These are phyloP conservation scores for Teleogryllus oceanicus DNA, from an alignment of 2,888 invertebrate species.

Conservation along the genomic window DNA sequence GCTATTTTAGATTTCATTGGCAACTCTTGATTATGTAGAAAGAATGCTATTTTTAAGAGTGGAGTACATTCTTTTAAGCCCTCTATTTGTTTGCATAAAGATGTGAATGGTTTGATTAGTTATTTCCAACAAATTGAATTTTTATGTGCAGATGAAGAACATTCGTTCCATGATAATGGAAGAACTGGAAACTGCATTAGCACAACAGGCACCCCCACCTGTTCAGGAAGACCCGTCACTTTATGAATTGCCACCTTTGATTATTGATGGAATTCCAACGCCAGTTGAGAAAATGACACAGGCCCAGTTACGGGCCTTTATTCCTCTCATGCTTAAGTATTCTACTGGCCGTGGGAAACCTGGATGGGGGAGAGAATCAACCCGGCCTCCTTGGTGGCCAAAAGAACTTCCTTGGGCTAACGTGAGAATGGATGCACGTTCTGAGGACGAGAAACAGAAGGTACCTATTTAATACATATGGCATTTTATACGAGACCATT, in stretches of 20 bases:
- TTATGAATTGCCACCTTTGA: conserved; percentile 92
- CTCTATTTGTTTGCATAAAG: neutral
- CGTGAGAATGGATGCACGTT: conserved; percentile 93
- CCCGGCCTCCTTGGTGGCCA: conserved; percentile 97
- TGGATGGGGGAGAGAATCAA: conserved; percentile 95
- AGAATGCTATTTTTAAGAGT: too few relatives aligned
- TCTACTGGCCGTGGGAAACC: conserved; percentile 95
- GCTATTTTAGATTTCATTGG: too few relatives aligned
- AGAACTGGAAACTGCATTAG: conserved; percentile 87
- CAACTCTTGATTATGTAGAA: too few relatives aligned
- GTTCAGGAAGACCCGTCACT: conserved; percentile 85
- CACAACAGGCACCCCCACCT: conserved; percentile 86
- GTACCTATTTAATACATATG: conserved; percentile 51
- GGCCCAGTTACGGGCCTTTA: conserved; percentile 93
- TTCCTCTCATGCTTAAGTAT: conserved; percentile 96
- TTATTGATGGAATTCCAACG: conserved; percentile 96
- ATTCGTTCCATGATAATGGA: conserved; percentile 89
- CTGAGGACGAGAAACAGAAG: conserved; percentile 96
- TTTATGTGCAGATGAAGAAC: conserved; percentile 62
- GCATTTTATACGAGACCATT: neutral
- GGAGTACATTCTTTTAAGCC: too few relatives aligned
- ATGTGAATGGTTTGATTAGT: neutral
- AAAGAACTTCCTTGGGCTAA: conserved; percentile 97
- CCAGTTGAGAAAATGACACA: conserved; percentile 99
- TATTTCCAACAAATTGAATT: neutral